Base-by-base conservation (phyloP, 2,113 vertebrate species). In the Leptocoma aspasia region DNA sequence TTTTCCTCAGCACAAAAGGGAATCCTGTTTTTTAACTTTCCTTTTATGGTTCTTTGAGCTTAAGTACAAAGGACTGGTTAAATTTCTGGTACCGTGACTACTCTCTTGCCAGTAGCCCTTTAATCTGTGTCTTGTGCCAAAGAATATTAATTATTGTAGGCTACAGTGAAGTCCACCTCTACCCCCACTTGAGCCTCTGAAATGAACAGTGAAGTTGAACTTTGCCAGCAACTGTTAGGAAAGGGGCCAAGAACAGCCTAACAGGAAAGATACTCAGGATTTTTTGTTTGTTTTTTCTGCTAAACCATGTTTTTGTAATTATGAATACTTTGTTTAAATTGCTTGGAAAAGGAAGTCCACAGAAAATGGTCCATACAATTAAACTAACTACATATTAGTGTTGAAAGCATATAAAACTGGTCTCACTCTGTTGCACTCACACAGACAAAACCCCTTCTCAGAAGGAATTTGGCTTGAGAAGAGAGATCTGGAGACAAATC, bases 211-310 rank as follows among this genome's bases (percentile, higher is more conserved):
- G 39, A 66, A 86, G 59, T 14, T 50, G 52, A 82, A 72, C 61
- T 81, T 47, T 72, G 68, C 76, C 83, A 90, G 93, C 65, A 92
- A 78, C 87, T 94, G 78, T 95, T 94, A 96, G 91, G 78, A 83
- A 88, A 92, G 68, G 68, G 71, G 78, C 75, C 90, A 82, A 88
- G 82, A 95, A 92, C 69, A 91, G 63, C 28, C 79, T 85, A 84
- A 78, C 70, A 93, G 79, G 85, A 94, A 95, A 92, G 92, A 96
- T 86, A 90, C 56, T 64, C 63, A 77, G 64, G 39, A 89, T 54
- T 94, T 96, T 92, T 83, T 86, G 87, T 96, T 97, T 96, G 64
- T 75, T 85, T 94, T 92, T 95, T 83, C 81, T 73, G 65, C 63
- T 80, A 60, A 60, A 63, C 71, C 52, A 76, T 87, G 17, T 56